phyloP scores from a whole-genome alignment of 1,140 invertebrate species.

The Bicyclus anynana region DNA sequence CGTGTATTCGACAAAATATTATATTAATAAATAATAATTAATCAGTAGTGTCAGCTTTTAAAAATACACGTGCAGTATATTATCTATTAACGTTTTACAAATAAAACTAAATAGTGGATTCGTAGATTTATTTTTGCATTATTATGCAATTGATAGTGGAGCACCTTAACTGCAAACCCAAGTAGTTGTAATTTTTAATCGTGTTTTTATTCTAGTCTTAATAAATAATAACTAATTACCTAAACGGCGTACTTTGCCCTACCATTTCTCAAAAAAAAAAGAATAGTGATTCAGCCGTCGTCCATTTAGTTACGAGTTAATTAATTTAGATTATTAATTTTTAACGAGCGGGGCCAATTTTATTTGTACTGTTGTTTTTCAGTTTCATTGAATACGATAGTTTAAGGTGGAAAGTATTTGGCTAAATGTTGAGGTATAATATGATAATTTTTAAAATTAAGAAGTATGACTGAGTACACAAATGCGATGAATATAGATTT shows the following conservation, averaged over 20 bases:
- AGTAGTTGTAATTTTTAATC: not conserved
- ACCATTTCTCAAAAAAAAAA: slow-evolving; percentile 7
- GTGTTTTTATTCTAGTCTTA: not conserved
- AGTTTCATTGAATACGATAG: slow-evolving; percentile 6
- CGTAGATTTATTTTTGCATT: not conserved
- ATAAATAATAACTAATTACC: not conserved
- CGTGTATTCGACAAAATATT: not conserved
- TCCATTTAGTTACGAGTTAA: slow-evolving; percentile 26
- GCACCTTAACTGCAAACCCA: not conserved
- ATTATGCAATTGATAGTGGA: not conserved
- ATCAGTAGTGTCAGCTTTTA: not conserved
- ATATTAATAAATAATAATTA: too few relatives aligned
- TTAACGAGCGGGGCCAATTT: slow-evolving; percentile 34
- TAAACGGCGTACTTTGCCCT: not conserved
- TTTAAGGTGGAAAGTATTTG: slow-evolving; percentile 10
- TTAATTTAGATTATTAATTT: slow-evolving; percentile 14
- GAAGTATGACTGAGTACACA: slow-evolving; percentile 17
- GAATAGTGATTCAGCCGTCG: slow-evolving; percentile 19
- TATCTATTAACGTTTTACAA: not conserved
- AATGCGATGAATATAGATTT: slow-evolving; percentile 9
- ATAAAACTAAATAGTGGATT: not conserved
- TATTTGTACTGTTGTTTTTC: slow-evolving; percentile 21
- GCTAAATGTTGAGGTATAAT: slow-evolving; percentile 4
- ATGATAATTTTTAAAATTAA: slow-evolving; percentile 9
- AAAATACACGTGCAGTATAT: not conserved